Conservation (phyloP, 2,888 invertebrate species). For the Melanostoma mellinum region DNA sequence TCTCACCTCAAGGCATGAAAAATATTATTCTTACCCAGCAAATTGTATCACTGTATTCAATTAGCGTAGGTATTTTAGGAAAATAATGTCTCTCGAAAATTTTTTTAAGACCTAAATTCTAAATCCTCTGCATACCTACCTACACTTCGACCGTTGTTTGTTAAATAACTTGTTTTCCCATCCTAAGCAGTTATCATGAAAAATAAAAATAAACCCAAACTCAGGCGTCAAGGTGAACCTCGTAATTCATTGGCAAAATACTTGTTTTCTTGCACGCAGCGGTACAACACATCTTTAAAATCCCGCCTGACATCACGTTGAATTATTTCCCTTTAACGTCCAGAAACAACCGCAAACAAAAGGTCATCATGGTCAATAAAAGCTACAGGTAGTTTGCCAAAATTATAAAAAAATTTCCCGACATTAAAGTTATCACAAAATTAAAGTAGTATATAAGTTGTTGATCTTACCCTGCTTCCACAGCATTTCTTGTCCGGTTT, state of each 20-base stretch:
- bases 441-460: not conserved
- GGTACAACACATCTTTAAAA: constrained; percentile 53
- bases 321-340: not conserved
- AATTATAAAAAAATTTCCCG: constrained; percentile 9
- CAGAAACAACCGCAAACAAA: constrained; percentile 16
- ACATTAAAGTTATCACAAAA: constrained; percentile 6
- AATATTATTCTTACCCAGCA: too few relatives aligned
- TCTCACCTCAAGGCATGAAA: too few relatives aligned
- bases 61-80: too few relatives aligned
- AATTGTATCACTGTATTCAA: too few relatives aligned
- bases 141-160: not conserved
- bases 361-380: constrained; percentile 41
- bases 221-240: constrained; percentile 68
- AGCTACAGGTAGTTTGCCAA: constrained; percentile 15
- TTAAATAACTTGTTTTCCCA: constrained; percentile 31
- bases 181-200: constrained; percentile 45
- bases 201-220: constrained; percentile 22
- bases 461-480: constrained; percentile 59
- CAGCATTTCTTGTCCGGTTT: constrained; percentile 37
- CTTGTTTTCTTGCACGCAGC: constrained; percentile 56
- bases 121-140: not conserved
- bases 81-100: too few relatives aligned
- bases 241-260: constrained; percentile 61
- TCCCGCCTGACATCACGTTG: constrained; percentile 52
- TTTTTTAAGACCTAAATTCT: too few relatives aligned